Base-by-base conservation (phyloP, 2,113 vertebrate species). In the Phocoena sinus region DNA sequence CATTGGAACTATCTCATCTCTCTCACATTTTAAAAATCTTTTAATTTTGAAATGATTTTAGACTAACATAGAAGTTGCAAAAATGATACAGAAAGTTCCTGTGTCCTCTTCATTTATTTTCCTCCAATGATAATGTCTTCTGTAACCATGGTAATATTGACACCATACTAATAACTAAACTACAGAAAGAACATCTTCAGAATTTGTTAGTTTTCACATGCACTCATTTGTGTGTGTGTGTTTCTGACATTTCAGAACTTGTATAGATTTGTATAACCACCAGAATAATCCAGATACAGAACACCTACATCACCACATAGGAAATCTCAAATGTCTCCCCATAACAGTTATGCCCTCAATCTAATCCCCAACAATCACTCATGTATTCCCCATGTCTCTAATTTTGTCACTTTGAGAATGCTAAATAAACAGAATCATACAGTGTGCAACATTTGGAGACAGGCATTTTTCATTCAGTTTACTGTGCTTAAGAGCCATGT, bases 31-130 rank as follows among this genome's bases (percentile, higher is more conserved):
- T 23, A 73, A 41, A 60, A 5, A 1, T 58, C 28, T 80, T 28
- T 65, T 58, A 33, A 79, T 21, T 88, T 68, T 93, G 60, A 68
- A 89, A 84, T 80, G n/a, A 95, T 80, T 85, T 71, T 63, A 91
- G 21, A 17, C 5, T 53, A 3, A 70, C 31, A 68, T 2, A 63
- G 28, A 84, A 63, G 33, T 50, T 28, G 8, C 26, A 82, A 96
- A 95, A 82, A 79, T 62, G 89, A 28, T 60, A 58, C 11, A 90
- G 38, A 77, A 53, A 74, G 31, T 31, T 53, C 71, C 8, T 33
- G 2, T 33, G n/a, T 58, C 9, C 6, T 20, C 47, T 58, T 96
- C 36, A n/a, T 36, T 63, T 9, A 7, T 10, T 93, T 62, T 89
- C 12, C 25, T 53, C 50, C 65, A 28, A 6, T 17, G 5, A 60